These are phyloP conservation scores for Rhynchophorus ferrugineus DNA, from an alignment of 1,140 invertebrate species.

Conservation along the genomic window DNA sequence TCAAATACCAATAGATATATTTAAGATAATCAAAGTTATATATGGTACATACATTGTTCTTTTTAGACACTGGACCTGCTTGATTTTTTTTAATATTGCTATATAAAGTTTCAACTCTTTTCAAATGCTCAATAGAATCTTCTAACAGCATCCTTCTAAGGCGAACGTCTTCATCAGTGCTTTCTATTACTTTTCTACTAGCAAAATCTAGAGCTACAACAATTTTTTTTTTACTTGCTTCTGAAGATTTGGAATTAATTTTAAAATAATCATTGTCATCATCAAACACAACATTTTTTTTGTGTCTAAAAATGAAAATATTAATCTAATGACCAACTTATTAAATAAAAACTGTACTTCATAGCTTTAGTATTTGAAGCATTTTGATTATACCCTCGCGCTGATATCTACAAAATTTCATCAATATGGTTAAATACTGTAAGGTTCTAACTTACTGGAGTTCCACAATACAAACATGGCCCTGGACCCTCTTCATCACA, in stretches of 20 bases:
- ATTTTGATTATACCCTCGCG: constrained; percentile 23
- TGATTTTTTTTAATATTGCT: constrained; percentile 29
- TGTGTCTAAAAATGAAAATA: constrained; percentile 22
- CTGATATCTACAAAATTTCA: constrained; percentile 20
- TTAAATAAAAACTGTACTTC: constrained; percentile 20
- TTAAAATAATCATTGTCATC: constrained; percentile 93
- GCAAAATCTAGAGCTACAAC: constrained; percentile 75
- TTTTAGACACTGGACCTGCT: constrained; percentile 1
- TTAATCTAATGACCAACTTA: background rate
- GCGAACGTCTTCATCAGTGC: constrained; percentile 28
- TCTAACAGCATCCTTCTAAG: constrained; percentile 27
- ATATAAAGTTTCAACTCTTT: constrained; percentile 30
- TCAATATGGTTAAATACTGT: background rate
- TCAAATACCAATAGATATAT: constrained; percentile 1
- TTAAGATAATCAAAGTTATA: background rate
- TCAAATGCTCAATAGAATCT: constrained; percentile 30
- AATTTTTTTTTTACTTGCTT: constrained; percentile 53
- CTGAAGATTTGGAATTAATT: constrained; percentile 59
- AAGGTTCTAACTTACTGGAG: constrained; percentile 50
- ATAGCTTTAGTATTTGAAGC: constrained; percentile 19
- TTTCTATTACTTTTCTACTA: constrained; percentile 47
- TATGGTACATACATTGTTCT: constrained; percentile 13
- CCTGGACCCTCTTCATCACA: constrained; percentile 95
- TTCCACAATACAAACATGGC: constrained; percentile 87
- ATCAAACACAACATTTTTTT: constrained; percentile 82